Percentiles rank a stretch among this genome's conserved stretches.
Conservation (phyloP, 2,797 vertebrate species). For the Falco peregrinus region DNA sequence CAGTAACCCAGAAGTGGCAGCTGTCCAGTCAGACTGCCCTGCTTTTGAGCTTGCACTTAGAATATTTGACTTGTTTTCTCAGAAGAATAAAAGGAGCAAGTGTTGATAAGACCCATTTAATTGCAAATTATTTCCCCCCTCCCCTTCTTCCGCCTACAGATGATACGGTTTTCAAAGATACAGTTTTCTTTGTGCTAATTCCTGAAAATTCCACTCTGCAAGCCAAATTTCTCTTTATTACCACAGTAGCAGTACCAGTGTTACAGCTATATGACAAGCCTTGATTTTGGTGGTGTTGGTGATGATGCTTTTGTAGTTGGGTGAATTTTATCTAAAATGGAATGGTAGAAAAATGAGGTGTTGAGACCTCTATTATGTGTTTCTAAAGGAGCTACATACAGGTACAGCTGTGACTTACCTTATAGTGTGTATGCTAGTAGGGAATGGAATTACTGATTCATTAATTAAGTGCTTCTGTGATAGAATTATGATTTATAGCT, state of each 20-base stretch:
- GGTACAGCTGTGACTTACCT: neutral
- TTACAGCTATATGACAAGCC: neutral
- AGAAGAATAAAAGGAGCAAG: neutral
- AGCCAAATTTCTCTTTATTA: neutral
- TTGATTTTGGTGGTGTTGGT: neutral
- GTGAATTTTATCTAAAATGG: neutral
- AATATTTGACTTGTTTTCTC: slow-evolving; percentile 44
- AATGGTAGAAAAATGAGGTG: neutral
- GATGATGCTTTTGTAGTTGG: neutral
- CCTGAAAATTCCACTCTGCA: neutral
- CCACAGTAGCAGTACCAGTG: neutral
- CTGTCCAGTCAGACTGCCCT: neutral
- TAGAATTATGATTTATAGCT: neutral
- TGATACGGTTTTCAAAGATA: neutral
- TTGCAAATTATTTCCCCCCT: neutral
- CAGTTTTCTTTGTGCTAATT: neutral
- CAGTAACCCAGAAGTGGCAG: neutral
- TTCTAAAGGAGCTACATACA: neutral
- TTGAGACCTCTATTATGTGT: neutral
- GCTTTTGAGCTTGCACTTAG: neutral
- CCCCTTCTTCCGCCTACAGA: neutral
- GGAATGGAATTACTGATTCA: neutral
- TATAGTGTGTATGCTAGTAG: neutral
- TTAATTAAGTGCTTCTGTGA: neutral
- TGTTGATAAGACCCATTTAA: slow-evolving; percentile 23